phyloP scores from a whole-genome alignment of 2,113 vertebrate genomes.

The Pongo pygmaeus region DNA sequence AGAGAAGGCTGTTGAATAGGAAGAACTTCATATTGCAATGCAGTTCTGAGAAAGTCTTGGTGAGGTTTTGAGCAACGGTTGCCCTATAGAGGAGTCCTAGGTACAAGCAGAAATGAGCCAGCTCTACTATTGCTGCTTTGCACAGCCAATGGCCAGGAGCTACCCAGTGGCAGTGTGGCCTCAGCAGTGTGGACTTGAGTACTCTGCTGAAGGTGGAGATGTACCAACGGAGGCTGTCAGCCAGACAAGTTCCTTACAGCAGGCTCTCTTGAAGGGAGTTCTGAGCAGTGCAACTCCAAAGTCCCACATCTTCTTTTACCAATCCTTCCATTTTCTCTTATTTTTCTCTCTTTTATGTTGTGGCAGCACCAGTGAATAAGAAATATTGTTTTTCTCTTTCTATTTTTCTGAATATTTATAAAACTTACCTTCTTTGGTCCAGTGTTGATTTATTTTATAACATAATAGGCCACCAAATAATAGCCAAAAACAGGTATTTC shows the following conservation, averaged over 20 bases:
- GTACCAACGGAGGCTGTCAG: too few relatives aligned
- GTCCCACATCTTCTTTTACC: background rate
- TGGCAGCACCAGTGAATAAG: background rate
- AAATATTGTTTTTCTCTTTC: background rate
- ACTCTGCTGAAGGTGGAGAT: too few relatives aligned
- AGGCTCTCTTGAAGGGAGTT: background rate
- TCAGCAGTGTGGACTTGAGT: background rate
- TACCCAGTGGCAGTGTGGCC: accelerated
- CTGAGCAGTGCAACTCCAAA: background rate
- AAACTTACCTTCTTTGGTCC: background rate
- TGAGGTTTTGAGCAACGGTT: background rate
- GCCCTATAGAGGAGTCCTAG: background rate
- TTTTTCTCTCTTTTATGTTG: background rate
- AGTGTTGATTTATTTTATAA: conserved; percentile 1
- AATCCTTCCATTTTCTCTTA: background rate
- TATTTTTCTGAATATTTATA: background rate
- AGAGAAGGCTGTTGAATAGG: background rate
- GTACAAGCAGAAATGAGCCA: background rate
- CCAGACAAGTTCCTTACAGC: background rate
- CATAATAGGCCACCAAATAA: background rate
- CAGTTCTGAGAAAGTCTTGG: background rate
- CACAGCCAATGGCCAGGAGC: background rate
- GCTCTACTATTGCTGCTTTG: accelerated
- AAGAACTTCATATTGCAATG: background rate
- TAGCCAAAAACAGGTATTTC: background rate